A percentile compares a stretch with the other conserved stretches of the same genome.
Evolutionary conservation across 2,113 vertebrate genomes (phyloP).

Genomic region (Cinclus cinclus): DNA sequence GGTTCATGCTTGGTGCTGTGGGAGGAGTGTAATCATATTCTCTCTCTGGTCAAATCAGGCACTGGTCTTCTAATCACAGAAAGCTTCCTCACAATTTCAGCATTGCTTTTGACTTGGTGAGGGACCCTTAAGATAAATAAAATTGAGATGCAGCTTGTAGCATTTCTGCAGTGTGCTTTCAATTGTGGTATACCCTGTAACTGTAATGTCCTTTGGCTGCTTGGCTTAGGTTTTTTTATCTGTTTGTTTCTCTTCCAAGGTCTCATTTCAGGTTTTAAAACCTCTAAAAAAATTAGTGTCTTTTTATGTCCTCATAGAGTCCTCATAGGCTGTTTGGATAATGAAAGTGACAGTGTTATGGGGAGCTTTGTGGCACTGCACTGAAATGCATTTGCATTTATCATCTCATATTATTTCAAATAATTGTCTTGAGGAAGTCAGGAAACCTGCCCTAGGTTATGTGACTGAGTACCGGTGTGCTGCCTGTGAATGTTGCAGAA

Average conservation of each 20-base stretch:
- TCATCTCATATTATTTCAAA: conserved; percentile 43
- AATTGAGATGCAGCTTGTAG: background rate
- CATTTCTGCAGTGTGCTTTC: background rate
- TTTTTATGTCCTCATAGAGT: background rate
- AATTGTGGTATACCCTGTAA: background rate
- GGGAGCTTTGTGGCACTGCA: background rate
- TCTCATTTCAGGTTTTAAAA: conserved; percentile 36
- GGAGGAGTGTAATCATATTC: background rate
- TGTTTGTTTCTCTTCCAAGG: background rate
- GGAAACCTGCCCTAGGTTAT: background rate
- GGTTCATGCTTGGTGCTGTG: background rate
- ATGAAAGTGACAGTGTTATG: conserved; percentile 47
- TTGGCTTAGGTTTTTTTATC: background rate
- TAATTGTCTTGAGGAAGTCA: conserved; percentile 3
- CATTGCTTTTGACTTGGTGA: background rate
- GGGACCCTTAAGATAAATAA: background rate
- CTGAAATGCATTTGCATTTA: conserved; percentile 39
- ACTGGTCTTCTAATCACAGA: background rate
- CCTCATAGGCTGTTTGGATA: background rate
- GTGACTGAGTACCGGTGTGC: background rate
- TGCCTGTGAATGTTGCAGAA: background rate
- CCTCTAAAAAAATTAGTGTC: background rate
- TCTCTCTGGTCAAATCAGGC: background rate
- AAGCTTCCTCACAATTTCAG: background rate
- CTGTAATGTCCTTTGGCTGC: background rate